Percentiles rank a stretch among this genome's conserved stretches.
Conservation (phyloP, 2,888 invertebrate species). For the Latrodectus hesperus region DNA sequence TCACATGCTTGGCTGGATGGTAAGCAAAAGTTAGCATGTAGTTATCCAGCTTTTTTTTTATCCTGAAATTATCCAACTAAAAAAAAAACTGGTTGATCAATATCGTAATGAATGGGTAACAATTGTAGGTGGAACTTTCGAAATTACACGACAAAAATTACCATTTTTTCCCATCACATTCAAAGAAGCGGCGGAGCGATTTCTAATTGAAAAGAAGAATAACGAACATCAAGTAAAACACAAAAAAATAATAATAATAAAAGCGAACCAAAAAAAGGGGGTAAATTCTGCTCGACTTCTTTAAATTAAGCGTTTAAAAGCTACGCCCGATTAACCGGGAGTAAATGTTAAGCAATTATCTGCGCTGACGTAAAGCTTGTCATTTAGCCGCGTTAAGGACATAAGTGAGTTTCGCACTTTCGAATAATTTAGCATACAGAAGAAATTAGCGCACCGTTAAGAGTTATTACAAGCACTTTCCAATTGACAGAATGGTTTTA, state of each 20-base stretch:
- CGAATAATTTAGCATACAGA: slow-evolving; percentile 3
- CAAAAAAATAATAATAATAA: not conserved
- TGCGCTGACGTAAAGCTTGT: not conserved
- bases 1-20: too few species aligned
- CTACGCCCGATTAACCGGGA: slow-evolving; percentile 54
- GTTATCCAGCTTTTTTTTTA: too few species aligned
- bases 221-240: not conserved
- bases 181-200: not conserved
- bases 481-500: not conserved
- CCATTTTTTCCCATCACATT: not conserved
- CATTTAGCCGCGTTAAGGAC: not conserved
- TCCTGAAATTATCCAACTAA: too few species aligned
- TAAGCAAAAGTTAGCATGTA: too few species aligned
- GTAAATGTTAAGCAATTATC: slow-evolving; percentile 48
- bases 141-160: slow-evolving; percentile 1
- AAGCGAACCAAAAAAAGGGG: not conserved
- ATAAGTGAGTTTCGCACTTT: not conserved
- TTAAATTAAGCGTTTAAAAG: slow-evolving; percentile 56
- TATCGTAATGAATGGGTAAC: not conserved
- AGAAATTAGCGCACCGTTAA: not conserved
- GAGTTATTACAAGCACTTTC: slow-evolving; percentile 2
- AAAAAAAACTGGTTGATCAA: not conserved
- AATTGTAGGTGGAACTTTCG: not conserved
- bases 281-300: not conserved
- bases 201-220: not conserved